Evolutionary conservation across 2,888 invertebrate species (phyloP).

Genomic region (Phania funesta): DNA sequence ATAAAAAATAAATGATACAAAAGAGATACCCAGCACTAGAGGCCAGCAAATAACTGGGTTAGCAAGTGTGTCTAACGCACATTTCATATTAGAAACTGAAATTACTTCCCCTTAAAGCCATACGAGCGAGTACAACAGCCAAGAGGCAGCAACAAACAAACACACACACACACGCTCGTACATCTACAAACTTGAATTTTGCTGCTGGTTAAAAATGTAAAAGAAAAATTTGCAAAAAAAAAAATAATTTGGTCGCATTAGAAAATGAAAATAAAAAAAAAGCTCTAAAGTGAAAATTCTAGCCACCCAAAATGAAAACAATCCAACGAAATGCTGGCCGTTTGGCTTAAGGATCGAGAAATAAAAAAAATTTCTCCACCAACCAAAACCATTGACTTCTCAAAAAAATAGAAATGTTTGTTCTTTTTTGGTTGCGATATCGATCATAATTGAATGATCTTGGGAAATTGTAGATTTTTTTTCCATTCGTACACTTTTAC

Average conservation of each 20-base stretch:
- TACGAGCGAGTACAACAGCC: not conserved
- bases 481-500: slow-evolving; percentile 51
- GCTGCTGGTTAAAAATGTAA: slow-evolving; percentile 26
- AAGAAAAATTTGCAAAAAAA: not conserved
- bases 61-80: slow-evolving; percentile 65
- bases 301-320: slow-evolving; percentile 44
- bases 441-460: slow-evolving; percentile 27
- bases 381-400: slow-evolving; percentile 33
- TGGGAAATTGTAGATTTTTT: slow-evolving; percentile 37
- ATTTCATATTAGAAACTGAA: slow-evolving; percentile 57
- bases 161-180: not conserved
- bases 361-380: slow-evolving; percentile 55
- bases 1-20: not conserved
- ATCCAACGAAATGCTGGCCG: not conserved
- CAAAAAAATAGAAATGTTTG: not conserved
- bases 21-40: not conserved
- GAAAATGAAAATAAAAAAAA: not conserved
- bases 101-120: slow-evolving; percentile 54
- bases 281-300: slow-evolving; percentile 53
- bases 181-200: not conserved
- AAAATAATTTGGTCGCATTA: slow-evolving; percentile 26
- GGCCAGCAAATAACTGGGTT: slow-evolving; percentile 52
- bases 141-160: slow-evolving; percentile 19
- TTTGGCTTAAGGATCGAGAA: slow-evolving; percentile 44
- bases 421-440: not conserved